Evolutionary conservation across 2,113 vertebrate species (phyloP).

Genomic region (Macaca mulatta): DNA sequence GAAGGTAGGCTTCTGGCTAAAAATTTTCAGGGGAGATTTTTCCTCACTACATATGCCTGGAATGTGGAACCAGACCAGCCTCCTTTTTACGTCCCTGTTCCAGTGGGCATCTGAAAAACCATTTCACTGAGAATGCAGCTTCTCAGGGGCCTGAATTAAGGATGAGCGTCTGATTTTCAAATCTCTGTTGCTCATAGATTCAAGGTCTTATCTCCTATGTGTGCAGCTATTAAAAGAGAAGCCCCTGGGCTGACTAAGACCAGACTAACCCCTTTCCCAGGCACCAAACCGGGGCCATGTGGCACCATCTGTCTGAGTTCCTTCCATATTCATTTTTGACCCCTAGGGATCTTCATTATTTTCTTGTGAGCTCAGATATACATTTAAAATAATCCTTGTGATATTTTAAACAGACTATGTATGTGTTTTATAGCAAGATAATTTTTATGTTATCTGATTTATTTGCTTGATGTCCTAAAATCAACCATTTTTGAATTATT

Average conservation of each 20-base stretch:
- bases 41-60: fast-evolving
- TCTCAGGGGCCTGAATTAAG: not conserved
- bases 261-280: not conserved
- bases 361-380: not conserved
- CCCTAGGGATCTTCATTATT: not conserved
- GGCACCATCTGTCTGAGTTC: not conserved
- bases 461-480: not conserved
- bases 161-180: not conserved
- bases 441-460: not conserved
- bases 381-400: not conserved
- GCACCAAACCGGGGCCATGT: not conserved
- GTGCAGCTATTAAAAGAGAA: not conserved
- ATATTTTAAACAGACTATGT: not conserved
- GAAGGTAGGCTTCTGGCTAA: not conserved
- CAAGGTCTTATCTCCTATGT: not conserved
- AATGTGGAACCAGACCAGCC: not conserved
- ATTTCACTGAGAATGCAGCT: not conserved
- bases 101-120: not conserved
- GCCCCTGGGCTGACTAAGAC: not conserved
- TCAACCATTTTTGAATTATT: not conserved
- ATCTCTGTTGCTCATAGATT: not conserved
- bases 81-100: not conserved
- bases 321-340: not conserved
- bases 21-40: not conserved
- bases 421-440: not conserved